These are phyloP conservation scores for Parus major DNA, from an alignment of 2,113 vertebrate genomes.

Conservation along the genomic window DNA sequence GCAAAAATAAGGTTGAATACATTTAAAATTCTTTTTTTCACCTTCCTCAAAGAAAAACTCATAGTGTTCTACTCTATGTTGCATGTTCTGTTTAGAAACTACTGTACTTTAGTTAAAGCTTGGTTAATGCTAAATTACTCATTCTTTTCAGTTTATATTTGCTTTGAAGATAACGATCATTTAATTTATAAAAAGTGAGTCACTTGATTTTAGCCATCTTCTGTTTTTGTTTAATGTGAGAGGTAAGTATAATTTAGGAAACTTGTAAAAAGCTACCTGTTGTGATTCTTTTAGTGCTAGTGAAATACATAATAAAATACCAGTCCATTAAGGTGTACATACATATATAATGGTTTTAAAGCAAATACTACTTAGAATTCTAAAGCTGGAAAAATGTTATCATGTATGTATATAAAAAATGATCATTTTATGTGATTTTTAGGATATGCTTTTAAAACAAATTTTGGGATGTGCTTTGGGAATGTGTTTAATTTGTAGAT, in stretches of 20 bases:
- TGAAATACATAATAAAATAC: neutral
- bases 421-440: neutral
- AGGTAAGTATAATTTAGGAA: neutral
- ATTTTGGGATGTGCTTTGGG: neutral
- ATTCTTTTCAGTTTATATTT: neutral
- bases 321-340: neutral
- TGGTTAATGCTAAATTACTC: neutral
- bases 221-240: neutral
- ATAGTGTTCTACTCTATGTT: neutral
- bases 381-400: neutral
- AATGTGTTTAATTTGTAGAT: neutral
- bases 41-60: neutral
- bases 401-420: too few species aligned
- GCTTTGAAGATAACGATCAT: neutral
- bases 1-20: neutral
- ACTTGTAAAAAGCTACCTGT: neutral
- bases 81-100: neutral
- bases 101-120: neutral
- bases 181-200: neutral
- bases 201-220: neutral
- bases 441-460: neutral
- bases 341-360: neutral
- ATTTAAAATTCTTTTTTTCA: neutral
- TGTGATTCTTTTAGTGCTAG: neutral
- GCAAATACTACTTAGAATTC: neutral